Evolutionary conservation across 2,888 invertebrate species (phyloP).

Genomic region (Portevinia maculata): DNA sequence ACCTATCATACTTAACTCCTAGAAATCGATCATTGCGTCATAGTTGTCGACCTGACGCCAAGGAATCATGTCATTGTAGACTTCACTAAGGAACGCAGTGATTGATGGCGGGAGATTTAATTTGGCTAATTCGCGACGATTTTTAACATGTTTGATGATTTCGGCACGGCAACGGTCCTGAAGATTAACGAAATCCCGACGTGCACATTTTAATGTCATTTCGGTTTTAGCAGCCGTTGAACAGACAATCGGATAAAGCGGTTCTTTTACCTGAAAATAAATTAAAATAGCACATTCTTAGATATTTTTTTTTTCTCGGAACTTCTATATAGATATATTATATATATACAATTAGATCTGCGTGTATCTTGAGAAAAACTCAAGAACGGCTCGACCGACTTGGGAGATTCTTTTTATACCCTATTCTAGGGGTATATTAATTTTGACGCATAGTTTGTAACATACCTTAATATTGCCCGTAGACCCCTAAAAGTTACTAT

Average conservation of each 20-base stretch:
- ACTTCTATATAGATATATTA: too few species aligned
- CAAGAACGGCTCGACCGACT: too few species aligned
- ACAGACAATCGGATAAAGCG: constrained; percentile 87
- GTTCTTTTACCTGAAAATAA: constrained; percentile 83
- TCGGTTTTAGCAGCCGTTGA: constrained; percentile 90
- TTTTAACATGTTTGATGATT: constrained; percentile 84
- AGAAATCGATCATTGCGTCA: constrained; percentile 80
- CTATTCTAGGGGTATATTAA: too few species aligned
- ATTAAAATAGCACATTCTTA: too few species aligned
- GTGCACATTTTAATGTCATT: constrained; percentile 86
- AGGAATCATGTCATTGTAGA: constrained; percentile 82
- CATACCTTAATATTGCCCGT: too few species aligned
- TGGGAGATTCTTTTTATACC: too few species aligned
- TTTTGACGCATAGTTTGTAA: too few species aligned
- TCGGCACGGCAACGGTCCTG: constrained; percentile 88
- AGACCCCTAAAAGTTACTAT: too few species aligned
- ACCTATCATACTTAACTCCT: constrained; percentile 58
- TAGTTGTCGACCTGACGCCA: constrained; percentile 82
- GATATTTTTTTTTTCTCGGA: not conserved
- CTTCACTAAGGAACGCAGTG: constrained; percentile 85
- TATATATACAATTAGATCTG: too few species aligned
- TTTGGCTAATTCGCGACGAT: constrained; percentile 84
- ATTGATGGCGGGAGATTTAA: constrained; percentile 85
- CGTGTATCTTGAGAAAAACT: too few species aligned
- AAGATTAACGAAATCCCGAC: constrained; percentile 86